phyloP scores from a whole-genome alignment of 2,113 vertebrate species.

The Mesoclemmys tuberculata region DNA sequence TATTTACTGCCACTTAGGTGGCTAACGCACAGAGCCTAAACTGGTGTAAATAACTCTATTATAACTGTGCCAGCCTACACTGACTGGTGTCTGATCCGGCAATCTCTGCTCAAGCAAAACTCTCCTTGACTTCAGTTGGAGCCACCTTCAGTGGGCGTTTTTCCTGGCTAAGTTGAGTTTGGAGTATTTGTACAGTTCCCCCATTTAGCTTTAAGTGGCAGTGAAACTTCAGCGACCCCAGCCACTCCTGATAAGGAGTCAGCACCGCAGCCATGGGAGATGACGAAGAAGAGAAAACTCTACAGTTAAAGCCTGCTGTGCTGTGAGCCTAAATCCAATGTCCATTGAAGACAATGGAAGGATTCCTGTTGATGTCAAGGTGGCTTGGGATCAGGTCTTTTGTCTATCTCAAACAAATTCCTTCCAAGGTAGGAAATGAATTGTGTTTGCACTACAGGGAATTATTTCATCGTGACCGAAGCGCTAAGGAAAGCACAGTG shows the following conservation, averaged over 20 bases:
- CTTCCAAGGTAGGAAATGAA: constrained; percentile 6
- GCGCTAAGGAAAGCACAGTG: background rate
- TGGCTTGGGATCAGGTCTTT: background rate
- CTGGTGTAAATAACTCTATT: background rate
- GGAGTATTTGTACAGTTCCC: background rate
- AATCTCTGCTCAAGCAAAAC: background rate
- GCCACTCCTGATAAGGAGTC: background rate
- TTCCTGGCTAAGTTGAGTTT: background rate
- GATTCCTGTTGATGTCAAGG: background rate
- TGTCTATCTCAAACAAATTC: background rate
- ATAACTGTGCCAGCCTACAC: background rate
- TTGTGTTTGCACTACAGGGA: constrained; percentile 15
- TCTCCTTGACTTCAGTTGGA: background rate
- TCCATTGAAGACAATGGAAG: background rate
- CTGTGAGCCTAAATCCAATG: background rate
- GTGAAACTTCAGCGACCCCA: background rate
- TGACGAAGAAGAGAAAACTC: background rate
- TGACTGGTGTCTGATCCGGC: background rate
- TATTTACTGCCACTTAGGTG: background rate
- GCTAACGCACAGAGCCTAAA: background rate
- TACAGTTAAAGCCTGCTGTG: accelerated
- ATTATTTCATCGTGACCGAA: constrained; percentile 29
- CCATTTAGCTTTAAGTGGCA: background rate
- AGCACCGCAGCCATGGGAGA: accelerated
- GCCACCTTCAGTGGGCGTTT: background rate